Evolutionary conservation across 2,888 invertebrate genomes (phyloP), one percentile per base, ranked within the genome.

Genomic region (Tipula confusa): DNA sequence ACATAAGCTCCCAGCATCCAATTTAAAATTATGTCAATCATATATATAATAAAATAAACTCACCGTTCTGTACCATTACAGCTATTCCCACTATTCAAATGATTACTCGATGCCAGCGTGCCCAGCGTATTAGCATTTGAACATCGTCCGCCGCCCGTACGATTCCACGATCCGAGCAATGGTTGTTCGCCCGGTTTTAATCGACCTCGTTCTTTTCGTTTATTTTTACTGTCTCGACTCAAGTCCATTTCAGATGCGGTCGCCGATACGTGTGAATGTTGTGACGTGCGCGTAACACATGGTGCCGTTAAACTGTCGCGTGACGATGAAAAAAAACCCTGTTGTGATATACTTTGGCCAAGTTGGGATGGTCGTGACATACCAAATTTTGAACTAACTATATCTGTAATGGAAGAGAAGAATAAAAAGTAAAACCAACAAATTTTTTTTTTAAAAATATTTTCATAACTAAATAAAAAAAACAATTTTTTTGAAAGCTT

Each of bases 331-430:
- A 93, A 93, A 90, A 93, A 93, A 88, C 92, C 92, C 91, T 93
- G 92, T 88, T 90, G 91, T 86, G 90, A 89, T 85, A 89, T 88
- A 86, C 89, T 89, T 86, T 90, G 89, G 85, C 89, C 89, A 86
- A 90, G 89, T 87, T 89, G 89, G 87, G 36, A 38, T 86, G 89
- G 91, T 90, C 91, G 91, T 88, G 91, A 91, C 91, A 93, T 93
- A 87, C 95, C 94, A 91, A 95, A 93, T 90, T 95, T 94, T 90
- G 94, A 94, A 89, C 94, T 94, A 90, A 95, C 94, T 89, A 96
- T 91, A 90, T 94, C 94, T 94, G 90, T 2, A 88, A 88, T 48
- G 85, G 85, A 38, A 85, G n/a, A 84, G 83, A 85, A 83, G 15
- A 83, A 84, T 83, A 85, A 84, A 83, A 83, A 64, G 24, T 15